phyloP scores from a whole-genome alignment of 1,140 invertebrate genomes.

The Nymphalis io region DNA sequence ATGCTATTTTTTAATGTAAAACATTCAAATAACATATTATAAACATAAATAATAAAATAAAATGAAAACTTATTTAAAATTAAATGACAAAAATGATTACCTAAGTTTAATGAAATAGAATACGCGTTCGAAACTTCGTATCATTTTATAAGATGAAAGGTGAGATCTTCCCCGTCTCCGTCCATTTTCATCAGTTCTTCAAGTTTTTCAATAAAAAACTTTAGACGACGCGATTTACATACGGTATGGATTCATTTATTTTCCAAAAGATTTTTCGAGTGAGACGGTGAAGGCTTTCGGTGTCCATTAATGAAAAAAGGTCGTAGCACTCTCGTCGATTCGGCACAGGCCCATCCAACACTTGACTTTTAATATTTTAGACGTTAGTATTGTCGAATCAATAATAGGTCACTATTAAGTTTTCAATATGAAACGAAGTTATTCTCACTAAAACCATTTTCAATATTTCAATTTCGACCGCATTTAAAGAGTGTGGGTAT shows the following conservation, averaged over 20 bases:
- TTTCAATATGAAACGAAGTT: conserved; percentile 21
- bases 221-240: conserved; percentile 76
- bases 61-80: not conserved
- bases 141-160: conserved; percentile 59
- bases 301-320: conserved; percentile 67
- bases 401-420: conserved; percentile 16
- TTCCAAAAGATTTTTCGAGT: conserved; percentile 66
- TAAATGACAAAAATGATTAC: not conserved
- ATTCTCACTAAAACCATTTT: conserved; percentile 14
- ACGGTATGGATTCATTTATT: conserved; percentile 76
- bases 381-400: conserved; percentile 29
- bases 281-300: conserved; percentile 63
- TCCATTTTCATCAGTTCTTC: conserved; percentile 73
- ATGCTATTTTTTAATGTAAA: too few relatives aligned
- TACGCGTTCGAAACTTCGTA: conserved; percentile 53
- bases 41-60: not conserved
- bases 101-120: conserved; percentile 8
- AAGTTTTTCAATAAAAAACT: conserved; percentile 81
- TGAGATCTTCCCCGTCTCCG: conserved; percentile 60
- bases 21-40: too few relatives aligned
- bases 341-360: conserved; percentile 43
- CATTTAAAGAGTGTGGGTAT: conserved; percentile 1
- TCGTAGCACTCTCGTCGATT: conserved; percentile 48
- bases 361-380: conserved; percentile 62
- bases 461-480: conserved; percentile 16